Base-by-base conservation (phyloP, 2,888 invertebrate genomes). In the Caradrina clavipalpis region DNA sequence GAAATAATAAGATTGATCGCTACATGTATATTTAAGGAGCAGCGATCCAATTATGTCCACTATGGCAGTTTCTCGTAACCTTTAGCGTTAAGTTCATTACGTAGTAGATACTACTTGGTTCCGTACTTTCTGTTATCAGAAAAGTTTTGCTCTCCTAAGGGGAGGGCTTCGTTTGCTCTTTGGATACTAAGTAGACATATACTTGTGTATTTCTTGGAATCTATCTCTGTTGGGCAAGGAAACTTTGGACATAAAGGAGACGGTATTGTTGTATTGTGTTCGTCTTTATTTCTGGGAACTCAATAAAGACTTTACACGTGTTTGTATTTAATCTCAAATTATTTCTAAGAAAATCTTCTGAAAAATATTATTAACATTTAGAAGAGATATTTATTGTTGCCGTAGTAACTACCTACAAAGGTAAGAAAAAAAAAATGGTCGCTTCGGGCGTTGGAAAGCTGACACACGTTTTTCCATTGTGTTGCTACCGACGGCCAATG, bases 1-100 rank as follows among this genome's bases (percentile, higher is more conserved):
- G 13, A 59, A 31, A 67, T 71, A 69, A 75, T 55, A 64, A 68
- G 63, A 65, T 80, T 82, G 77, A 82, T 82, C 71, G 83, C 76
- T 78, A 77, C 78, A 84, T 45, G 45, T 45, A 45, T 85, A 84
- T 83, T 85, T 83, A 85, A 81, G 80, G 78, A 78, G 84, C 86
- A 86, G 86, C 86, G 88, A 91, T 88, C 88, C 85, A 90, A 91
- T 92, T 91, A 90, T 84, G 82, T 78, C 77, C 71, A 84, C 78
- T 72, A 72, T 55, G 82, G 84, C 73, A 85, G 83, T 81, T 84
- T 78, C 83, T 75, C 67, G 80, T 80, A 87, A 88, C 87, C 87
- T 89, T 91, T 83, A 87, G 80, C 86, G 85, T 84, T 86, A 87
- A 90, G 83, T 89, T 89, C 87, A 88, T 89, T 89, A 85, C 84